phyloP scores from a whole-genome alignment of 2,113 vertebrate species.

The Chaetops frenatus region DNA sequence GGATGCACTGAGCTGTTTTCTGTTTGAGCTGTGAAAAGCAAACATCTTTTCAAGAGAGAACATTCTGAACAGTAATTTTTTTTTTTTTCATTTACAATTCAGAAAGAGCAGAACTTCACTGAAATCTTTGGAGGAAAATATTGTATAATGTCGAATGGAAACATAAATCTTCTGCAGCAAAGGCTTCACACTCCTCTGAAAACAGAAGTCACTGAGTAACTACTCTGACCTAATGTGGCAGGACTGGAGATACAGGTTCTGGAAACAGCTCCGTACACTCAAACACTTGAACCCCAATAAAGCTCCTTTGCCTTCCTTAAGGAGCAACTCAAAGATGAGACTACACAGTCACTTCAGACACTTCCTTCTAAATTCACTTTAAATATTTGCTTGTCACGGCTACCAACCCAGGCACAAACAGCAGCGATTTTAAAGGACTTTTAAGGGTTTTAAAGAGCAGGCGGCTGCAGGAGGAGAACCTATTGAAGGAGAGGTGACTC shows the following conservation, averaged over 20 bases:
- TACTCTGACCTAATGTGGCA: not conserved
- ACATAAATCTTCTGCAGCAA: not conserved
- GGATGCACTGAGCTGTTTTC: conserved; percentile 68
- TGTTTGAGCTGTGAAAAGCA: conserved; percentile 66
- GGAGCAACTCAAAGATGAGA: not conserved
- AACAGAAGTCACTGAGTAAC: not conserved
- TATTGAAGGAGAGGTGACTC: not conserved
- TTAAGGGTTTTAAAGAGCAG: not conserved
- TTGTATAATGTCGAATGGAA: conserved; percentile 10
- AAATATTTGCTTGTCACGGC: not conserved
- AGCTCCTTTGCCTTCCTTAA: not conserved
- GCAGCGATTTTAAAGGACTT: not conserved
- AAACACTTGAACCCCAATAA: not conserved
- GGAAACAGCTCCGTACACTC: not conserved
- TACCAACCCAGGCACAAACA: not conserved
- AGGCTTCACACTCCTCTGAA: not conserved
- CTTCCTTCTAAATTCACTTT: not conserved
- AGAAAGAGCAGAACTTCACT: conserved; percentile 1
- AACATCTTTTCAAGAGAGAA: conserved; percentile 64
- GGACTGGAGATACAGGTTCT: conserved; percentile 32
- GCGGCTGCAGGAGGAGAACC: not conserved
- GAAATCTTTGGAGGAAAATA: conserved; percentile 32
- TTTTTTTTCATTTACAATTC: conserved; percentile 27
- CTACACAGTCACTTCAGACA: not conserved
- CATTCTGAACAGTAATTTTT: conserved; percentile 55